These are phyloP conservation scores for Pica pica DNA, from an alignment of 2,113 vertebrate species.

Conservation along the genomic window DNA sequence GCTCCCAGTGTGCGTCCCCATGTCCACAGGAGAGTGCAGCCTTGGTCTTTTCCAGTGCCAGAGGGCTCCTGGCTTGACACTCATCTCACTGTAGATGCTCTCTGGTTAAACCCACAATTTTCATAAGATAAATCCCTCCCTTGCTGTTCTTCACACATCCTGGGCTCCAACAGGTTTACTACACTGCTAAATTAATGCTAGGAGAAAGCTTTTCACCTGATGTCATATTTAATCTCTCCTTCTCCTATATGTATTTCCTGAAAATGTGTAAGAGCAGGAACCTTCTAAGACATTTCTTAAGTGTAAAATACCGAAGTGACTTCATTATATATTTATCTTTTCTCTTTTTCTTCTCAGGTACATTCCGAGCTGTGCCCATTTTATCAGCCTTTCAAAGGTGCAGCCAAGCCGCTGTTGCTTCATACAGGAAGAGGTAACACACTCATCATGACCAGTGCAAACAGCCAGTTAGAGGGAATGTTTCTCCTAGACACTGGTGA, in stretches of 20 bases:
- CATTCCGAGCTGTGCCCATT: not conserved
- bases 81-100: not conserved
- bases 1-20: not conserved
- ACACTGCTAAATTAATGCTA: not conserved
- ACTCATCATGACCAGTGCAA: not conserved
- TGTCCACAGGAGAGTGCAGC: not conserved
- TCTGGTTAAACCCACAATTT: not conserved
- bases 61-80: fast-evolving
- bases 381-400: not conserved
- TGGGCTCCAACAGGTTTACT: not conserved
- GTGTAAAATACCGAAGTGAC: not conserved
- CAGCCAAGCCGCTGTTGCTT: not conserved
- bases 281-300: not conserved
- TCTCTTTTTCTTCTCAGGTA: not conserved
- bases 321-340: not conserved
- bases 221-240: not conserved
- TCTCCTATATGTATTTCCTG: not conserved
- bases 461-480: not conserved
- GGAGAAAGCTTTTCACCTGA: not conserved
- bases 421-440: not conserved
- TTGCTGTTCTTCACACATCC: not conserved
- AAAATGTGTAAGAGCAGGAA: not conserved
- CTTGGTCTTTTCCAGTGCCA: not conserved
- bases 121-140: not conserved
- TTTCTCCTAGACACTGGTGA: not conserved